Percentiles rank a stretch among this genome's conserved stretches.
Conservation (phyloP, 2,113 vertebrate species). For the Hypanus sabinus region DNA sequence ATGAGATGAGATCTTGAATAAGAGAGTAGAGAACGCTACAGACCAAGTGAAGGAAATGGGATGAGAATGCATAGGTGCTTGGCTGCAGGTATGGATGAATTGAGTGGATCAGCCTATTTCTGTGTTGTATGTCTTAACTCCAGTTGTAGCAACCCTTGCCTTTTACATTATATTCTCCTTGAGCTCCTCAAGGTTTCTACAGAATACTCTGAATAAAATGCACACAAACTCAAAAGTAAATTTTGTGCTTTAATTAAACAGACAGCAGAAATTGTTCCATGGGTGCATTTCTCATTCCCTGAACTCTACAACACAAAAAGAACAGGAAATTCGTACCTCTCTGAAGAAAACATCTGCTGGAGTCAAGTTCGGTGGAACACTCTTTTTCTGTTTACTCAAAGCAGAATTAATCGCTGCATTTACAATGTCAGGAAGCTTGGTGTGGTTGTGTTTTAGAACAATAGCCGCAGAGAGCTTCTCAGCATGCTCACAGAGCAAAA, state of each 20-base stretch:
- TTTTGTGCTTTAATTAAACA: background rate
- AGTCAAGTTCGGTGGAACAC: constrained; percentile 71
- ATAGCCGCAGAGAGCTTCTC: constrained; percentile 84
- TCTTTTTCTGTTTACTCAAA: constrained; percentile 60
- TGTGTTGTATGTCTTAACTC: too few relatives aligned
- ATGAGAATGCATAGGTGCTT: too few relatives aligned
- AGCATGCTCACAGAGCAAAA: constrained; percentile 83
- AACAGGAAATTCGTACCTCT: constrained; percentile 60
- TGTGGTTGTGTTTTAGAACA: constrained; percentile 85
- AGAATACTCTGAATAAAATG: background rate
- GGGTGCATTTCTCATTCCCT: background rate
- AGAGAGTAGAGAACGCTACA: too few relatives aligned
- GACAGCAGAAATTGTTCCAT: background rate
- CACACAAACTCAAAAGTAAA: background rate
- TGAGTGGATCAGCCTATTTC: too few relatives aligned
- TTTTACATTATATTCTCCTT: too few relatives aligned
- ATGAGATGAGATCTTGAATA: too few relatives aligned
- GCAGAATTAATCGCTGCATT: constrained; percentile 67
- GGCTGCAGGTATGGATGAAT: too few relatives aligned
- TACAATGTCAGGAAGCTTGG: constrained; percentile 69
- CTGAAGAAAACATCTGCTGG: constrained; percentile 89
- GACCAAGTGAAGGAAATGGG: too few relatives aligned
- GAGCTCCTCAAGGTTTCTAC: background rate
- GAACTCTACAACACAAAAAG: background rate
- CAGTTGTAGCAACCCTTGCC: too few relatives aligned